Base-by-base conservation (phyloP, 2,113 vertebrate genomes). In the Prolemur simus region DNA sequence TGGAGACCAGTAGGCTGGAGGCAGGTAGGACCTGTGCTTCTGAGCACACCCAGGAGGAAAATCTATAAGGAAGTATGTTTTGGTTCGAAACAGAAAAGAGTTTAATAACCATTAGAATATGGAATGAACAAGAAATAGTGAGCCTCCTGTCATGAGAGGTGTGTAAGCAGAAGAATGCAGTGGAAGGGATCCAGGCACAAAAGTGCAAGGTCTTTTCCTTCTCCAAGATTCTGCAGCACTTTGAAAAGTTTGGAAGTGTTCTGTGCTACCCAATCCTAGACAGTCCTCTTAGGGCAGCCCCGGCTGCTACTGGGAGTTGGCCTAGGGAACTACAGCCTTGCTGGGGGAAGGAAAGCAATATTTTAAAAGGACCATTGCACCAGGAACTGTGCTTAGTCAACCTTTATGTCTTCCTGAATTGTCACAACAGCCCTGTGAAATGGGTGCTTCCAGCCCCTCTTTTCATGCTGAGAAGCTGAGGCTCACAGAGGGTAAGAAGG, bases 401-500 rank as follows among this genome's bases (percentile, higher is more conserved):
- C 6, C 27, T 25, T 45, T n/a, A 12, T 0, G 2, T 11, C 86
- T 84, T 68, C 10, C 0, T 5, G 25, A 17, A 27, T 18, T 45
- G 60, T 2, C 34, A 29, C 18, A 29, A 42, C 1, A 37, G 25
- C 42, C 6, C 13, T 18, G 0, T 5, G 10, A n/a, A 52, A 63
- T 8, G 3, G n/a, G 52, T 49, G 8, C 34, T 49, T 47, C 34
- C n/a, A 47, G 39, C 56, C 32, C 5, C 76, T 64, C 42, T 82
- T 80, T 88, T 49, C 39, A 32, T 2, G 4, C 14, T 63, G 56
- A 73, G 91, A 86, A 73, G 82, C 66, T 45, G 94, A 94, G 60
- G 86, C 77, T 74, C 60, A n/a, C 10, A 56, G 49, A 32, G 8
- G 56, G 77, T 5, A 9, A 54, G 45, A 21, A 20, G 52, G 3